Conservation (phyloP, 2,113 vertebrate genomes). For the Stercorarius parasiticus region DNA sequence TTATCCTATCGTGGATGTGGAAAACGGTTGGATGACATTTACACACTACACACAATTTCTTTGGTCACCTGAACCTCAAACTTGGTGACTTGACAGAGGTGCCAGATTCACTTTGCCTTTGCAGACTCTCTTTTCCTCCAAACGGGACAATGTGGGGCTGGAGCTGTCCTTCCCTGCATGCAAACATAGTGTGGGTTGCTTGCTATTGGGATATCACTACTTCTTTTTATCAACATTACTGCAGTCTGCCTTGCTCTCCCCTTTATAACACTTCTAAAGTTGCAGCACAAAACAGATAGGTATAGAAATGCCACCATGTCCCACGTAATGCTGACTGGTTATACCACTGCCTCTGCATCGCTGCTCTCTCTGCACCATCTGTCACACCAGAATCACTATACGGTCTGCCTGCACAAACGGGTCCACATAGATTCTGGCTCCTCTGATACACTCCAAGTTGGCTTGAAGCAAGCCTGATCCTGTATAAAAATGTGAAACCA, state of each 20-base stretch:
- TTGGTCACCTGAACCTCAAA: neutral
- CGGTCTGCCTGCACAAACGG: neutral
- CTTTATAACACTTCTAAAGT: neutral
- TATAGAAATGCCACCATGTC: neutral
- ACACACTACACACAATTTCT: neutral
- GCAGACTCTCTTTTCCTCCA: neutral
- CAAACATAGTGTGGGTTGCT: neutral
- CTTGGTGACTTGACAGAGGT: neutral
- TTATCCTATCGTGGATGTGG: neutral
- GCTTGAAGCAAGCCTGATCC: neutral
- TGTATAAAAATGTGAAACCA: neutral
- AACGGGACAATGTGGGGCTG: neutral
- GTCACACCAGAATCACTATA: neutral
- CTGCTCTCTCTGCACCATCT: fast-evolving
- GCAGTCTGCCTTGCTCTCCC: neutral
- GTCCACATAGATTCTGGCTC: neutral
- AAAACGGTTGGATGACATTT: neutral
- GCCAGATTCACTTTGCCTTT: neutral
- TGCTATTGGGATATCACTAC: neutral
- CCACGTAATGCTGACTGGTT: neutral
- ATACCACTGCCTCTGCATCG: neutral
- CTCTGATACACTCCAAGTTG: neutral
- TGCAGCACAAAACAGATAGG: neutral
- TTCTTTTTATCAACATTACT: neutral
- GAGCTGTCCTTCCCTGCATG: neutral